phyloP scores from a whole-genome alignment of 2,888 invertebrate genomes.

The Campopleginae sp. region DNA sequence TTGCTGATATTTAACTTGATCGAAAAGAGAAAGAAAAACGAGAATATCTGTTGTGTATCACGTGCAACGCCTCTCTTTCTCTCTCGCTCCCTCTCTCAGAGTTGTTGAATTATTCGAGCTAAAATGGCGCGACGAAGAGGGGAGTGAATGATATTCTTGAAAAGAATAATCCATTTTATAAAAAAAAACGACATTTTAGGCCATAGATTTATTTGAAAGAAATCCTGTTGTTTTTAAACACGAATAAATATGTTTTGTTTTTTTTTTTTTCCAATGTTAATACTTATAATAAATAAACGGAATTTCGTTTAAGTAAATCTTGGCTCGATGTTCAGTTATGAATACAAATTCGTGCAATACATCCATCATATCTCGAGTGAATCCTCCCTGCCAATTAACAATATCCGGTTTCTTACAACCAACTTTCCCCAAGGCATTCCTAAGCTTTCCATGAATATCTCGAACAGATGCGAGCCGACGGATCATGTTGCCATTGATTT shows the following conservation, averaged over 20 bases:
- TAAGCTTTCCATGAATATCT: conserved; percentile 46
- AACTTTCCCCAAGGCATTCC: not conserved
- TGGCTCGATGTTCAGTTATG: not conserved
- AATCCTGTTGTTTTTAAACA: not conserved
- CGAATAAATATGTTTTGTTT: not conserved
- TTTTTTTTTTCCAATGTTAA: not conserved
- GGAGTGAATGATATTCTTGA: not conserved
- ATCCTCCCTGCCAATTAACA: conserved; percentile 56
- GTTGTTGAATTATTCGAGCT: conserved; percentile 6
- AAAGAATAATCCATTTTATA: not conserved
- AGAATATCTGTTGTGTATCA: conserved; percentile 18
- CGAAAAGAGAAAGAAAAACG: not conserved
- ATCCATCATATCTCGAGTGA: conserved; percentile 5
- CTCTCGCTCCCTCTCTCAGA: not conserved
- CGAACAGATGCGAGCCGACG: conserved; percentile 20
- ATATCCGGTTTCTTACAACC: conserved; percentile 35
- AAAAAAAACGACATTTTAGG: conserved; percentile 4
- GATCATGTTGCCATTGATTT: conserved; percentile 26
- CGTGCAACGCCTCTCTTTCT: not conserved
- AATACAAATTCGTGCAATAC: not conserved
- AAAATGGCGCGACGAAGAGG: not conserved
- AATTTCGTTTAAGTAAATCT: conserved; percentile 3
- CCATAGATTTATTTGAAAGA: not conserved
- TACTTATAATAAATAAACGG: not conserved
- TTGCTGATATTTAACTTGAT: not conserved